Evolutionary conservation across 2,113 vertebrate species (phyloP), one percentile per base, ranked within the genome.

Genomic region (Emydura subglobosa): DNA sequence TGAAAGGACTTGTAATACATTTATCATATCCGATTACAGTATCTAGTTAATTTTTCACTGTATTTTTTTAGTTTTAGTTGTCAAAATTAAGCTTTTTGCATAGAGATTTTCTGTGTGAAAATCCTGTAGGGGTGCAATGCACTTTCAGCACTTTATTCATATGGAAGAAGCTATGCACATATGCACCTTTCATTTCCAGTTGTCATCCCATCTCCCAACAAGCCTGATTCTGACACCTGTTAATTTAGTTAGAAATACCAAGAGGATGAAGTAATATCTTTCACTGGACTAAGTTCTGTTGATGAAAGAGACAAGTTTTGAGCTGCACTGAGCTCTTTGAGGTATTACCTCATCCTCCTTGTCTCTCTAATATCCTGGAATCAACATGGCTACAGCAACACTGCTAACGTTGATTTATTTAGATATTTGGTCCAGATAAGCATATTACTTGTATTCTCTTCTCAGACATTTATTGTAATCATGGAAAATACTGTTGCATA

Each of bases 41-140:
- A 44, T 57, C 34, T 31, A 0, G 0, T 53, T 1, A n/a, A 3
- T 57, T 39, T 83, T 61, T 39, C 10, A 7, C n/a, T n/a, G n/a
- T 22, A n/a, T 53, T 72, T 72, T 39, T 65, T 29, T 65, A 65
- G 61, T 65, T 34, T 39, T 39, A n/a, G 12, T 39, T 72, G 10
- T 31, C n/a, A 72, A 7, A 72, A 39, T 72, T n/a, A 39, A 72
- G 65, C 16, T 39, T 10, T 72, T 72, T 39, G n/a, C 65, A 72
- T n/a, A 72, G 34, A 72, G 6, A 16, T 82, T 72, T 42, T 17
- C n/a, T 65, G 55, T 72, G 86, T 81, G 90, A 84, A 8, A 4
- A 1, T 10, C 5, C 25, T 29, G 24, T 68, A 19, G 14, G 19
- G 19, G 57, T 53, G 86, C 16, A 51, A 57, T 47, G 72, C 42